Conservation (phyloP, 1,140 invertebrate species). For the Drosophila paulistorum region DNA sequence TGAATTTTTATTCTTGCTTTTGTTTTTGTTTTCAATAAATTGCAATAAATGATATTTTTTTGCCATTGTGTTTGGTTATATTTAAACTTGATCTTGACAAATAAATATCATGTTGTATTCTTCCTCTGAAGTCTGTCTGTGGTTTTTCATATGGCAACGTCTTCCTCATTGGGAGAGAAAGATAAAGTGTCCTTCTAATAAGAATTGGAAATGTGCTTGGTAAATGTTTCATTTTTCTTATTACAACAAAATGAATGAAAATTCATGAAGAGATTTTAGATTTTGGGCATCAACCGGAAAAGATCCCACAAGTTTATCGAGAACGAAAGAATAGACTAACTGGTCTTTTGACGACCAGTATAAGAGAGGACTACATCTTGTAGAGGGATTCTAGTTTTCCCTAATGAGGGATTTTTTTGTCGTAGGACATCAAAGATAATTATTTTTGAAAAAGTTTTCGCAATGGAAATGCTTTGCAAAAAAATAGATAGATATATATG, state of each 20-base stretch:
- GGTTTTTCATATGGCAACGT: not conserved
- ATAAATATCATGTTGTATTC: constrained; percentile 43
- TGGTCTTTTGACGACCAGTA: too few species aligned
- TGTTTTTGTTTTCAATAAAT: constrained; percentile 52
- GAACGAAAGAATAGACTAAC: too few species aligned
- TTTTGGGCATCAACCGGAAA: too few species aligned
- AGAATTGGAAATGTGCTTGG: constrained; percentile 1
- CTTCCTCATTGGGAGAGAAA: not conserved
- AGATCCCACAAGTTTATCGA: too few species aligned
- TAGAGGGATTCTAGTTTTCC: too few species aligned
- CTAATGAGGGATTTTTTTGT: too few species aligned
- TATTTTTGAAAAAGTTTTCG: not conserved
- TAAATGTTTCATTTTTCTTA: not conserved
- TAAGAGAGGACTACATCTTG: too few species aligned
- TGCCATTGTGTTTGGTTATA: constrained; percentile 58
- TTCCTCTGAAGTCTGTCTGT: constrained; percentile 26
- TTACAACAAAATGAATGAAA: not conserved
- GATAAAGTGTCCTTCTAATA: not conserved
- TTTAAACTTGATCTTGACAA: constrained; percentile 69
- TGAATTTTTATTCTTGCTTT: constrained; percentile 33
- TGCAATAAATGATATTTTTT: constrained; percentile 75
- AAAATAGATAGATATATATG: constrained; percentile 22
- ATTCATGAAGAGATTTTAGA: not conserved
- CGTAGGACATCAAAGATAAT: not conserved
- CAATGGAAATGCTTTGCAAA: not conserved